Conservation (phyloP, 37 sponge, comb jelly and placozoan species). For the Spongia lamella region DNA sequence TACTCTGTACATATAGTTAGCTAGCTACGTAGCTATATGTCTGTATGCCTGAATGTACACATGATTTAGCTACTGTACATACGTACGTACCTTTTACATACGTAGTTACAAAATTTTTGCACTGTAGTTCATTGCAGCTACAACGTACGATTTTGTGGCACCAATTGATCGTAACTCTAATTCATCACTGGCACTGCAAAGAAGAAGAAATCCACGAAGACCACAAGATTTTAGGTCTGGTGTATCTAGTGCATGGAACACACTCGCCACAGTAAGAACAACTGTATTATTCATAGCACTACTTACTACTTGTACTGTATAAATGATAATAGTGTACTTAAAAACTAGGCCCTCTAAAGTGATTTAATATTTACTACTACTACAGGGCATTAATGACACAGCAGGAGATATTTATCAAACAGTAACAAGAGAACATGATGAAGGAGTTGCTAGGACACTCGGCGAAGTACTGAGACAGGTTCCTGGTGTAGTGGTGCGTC, state of each 20-base stretch:
- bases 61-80: too few species aligned
- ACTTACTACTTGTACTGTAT: not conserved
- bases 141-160: conserved; percentile 4
- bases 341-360: not conserved
- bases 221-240: conserved; percentile 90
- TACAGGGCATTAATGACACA: conserved; percentile 81
- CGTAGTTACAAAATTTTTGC: not conserved
- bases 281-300: not conserved
- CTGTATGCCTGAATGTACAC: too few species aligned
- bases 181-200: not conserved
- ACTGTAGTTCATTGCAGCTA: not conserved
- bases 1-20: too few species aligned
- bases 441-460: conserved; percentile 81
- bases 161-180: conserved; percentile 7
- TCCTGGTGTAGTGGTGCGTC: conserved; percentile 76
- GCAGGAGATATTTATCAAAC: conserved; percentile 51
- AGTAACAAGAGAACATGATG: conserved; percentile 69
- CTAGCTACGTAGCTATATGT: too few species aligned
- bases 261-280: conserved; percentile 63
- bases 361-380: not conserved
- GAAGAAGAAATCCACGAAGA: conserved; percentile 2
- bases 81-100: too few species aligned
- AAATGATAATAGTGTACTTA: not conserved
- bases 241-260: conserved; percentile 82
- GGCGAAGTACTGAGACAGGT: conserved; percentile 79